These are phyloP conservation scores for Calameuta idolon DNA, from an alignment of 2,888 invertebrate genomes.

Conservation along the genomic window DNA sequence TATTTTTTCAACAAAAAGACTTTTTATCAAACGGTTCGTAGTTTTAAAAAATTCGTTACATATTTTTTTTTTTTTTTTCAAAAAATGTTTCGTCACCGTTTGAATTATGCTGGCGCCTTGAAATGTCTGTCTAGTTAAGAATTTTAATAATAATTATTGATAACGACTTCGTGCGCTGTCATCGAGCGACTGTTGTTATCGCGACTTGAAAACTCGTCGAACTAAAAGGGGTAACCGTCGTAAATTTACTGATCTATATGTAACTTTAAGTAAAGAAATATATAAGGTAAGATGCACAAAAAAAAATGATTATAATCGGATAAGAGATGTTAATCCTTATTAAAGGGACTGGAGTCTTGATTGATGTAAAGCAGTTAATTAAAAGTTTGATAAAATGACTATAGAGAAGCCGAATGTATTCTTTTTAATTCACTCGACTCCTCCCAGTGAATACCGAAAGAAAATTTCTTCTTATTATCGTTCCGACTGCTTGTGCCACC, in stretches of 20 bases:
- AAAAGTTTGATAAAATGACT: neutral
- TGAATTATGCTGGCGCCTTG: neutral
- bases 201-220: neutral
- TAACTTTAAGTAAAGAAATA: neutral
- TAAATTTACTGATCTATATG: neutral
- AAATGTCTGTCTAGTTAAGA: neutral
- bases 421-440: neutral
- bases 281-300: neutral
- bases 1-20: neutral
- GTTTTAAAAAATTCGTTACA: neutral
- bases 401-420: neutral
- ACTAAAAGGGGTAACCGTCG: neutral
- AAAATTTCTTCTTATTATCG: neutral
- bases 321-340: neutral
- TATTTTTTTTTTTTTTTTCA: neutral
- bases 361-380: neutral
- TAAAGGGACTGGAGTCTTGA: neutral
- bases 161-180: neutral
- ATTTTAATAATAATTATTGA: neutral
- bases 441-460: neutral
- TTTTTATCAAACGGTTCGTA: neutral
- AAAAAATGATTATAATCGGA: neutral
- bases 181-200: neutral
- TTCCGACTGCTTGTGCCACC: neutral
- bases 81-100: neutral